Base-by-base conservation (phyloP, 1,140 invertebrate species). In the Pseudobourletiella spinata region DNA sequence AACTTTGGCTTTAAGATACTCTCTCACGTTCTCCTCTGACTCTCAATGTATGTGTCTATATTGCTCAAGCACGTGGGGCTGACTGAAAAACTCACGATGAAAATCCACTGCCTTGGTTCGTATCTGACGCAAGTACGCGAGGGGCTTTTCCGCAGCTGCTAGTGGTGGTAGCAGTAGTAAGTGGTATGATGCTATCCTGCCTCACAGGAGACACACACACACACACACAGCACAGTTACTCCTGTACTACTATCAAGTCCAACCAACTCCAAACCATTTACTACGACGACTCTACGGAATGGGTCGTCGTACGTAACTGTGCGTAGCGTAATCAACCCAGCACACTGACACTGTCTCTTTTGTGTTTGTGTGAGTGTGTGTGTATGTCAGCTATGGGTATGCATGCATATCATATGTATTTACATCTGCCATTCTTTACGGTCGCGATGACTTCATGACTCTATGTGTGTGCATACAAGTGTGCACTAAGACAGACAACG, bases 21-120 rank as follows among this genome's bases (percentile, higher is more conserved):
- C 11, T n/a, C 8, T 20, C 11, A 25, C 8, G 6, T 20, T 20
- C 46, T 20, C 18, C 11, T 11, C 16, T 11, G 8, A 15, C 16
- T 48, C 46, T 20, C 46, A 6, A 15, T 8, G 8, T 48, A 14
- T 52, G 28, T 39, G 26, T 11, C 11, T 52, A 52, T 6, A 22
- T 35, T 55, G 52, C 52, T 55, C 52, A 55, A 55, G 52, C 52
- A 55, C 52, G 52, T 55, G 52, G 11, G 22, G 52, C 52, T 35
- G 52, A 55, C 52, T 55, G 29, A 55, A 55, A 35, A 25, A 48
- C 46, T 48, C 46, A 48, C 16, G 16, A n/a, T 20, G 46, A 11
- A n/a, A 48, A 48, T 39, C n/a, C 32, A n/a, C 32, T 39, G 32
- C 32, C 32, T 39, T 39, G 8, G 32, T 42, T 42, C 18, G 32